Conservation (phyloP, 2,888 invertebrate genomes). For the Nebria brevicollis region DNA sequence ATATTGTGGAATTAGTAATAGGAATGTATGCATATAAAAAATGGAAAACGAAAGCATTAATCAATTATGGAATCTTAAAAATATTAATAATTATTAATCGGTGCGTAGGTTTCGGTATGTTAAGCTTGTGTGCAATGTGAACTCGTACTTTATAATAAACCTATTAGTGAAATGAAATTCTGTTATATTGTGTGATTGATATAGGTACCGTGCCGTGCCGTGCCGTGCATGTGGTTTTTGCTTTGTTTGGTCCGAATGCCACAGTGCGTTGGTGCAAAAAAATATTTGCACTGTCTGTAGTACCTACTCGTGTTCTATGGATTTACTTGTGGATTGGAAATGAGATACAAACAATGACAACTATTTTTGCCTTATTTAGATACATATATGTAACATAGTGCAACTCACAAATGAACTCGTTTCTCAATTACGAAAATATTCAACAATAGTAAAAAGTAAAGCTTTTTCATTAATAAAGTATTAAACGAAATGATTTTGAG, state of each 20-base stretch:
- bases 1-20: background rate
- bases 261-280: background rate
- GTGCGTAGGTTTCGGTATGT: background rate
- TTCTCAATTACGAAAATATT: no score
- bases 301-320: constrained; percentile 6
- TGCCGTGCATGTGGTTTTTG: background rate
- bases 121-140: background rate
- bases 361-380: background rate
- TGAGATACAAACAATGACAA: no score
- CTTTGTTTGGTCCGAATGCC: background rate
- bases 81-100: background rate
- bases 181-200: background rate
- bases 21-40: background rate
- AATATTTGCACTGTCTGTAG: no score
- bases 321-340: background rate
- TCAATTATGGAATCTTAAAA: background rate
- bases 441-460: no score
- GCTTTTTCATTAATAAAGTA: no score
- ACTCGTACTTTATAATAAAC: background rate
- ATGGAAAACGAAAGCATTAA: background rate
- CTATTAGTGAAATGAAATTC: constrained; percentile 1
- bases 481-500: no score
- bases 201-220: background rate
- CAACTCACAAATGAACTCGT: background rate
- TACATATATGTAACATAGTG: background rate